Evolutionary conservation across 92 coral and sea anemone species (phyloP), one percentile per base, ranked within the genome.

Genomic region (Porites lobata): DNA sequence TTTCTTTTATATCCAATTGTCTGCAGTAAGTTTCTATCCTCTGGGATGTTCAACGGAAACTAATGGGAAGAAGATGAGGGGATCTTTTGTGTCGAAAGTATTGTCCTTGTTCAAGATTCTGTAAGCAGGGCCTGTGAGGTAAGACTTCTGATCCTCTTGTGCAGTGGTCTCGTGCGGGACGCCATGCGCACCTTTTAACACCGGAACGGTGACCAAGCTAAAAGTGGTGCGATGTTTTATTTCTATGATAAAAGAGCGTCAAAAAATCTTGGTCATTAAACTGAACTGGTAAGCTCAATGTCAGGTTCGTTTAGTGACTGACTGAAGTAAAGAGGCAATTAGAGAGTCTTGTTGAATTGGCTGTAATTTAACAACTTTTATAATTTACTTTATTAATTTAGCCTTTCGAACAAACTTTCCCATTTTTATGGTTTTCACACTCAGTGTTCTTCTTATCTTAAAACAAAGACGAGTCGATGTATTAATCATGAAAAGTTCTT

Each of bases 121-220:
- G 67, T 93, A 71, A 5, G 98, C 94, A 15, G 90, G 94, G 53
- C 96, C 98, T 2, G 98, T 95, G 17, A 95, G 88, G 78, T 91
- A 95, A 29, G 93, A 82, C 72, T 86, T 78, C 6, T 92, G 92
- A 69, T 89, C 84, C 75, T 95, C 98, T 82, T 53, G 72, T 13
- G 96, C 96, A 11, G 98, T 95, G 12, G 94, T 95, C 80, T 95
- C 96, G 89, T 88, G 93, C 5, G 96, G 94, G 20, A 92, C 92
- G 15, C 96, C 98, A 13, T 76, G n/a, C 17, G 69, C 85, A 86
- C 81, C 79, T 67, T 70, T 85, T 79, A 93, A 12, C 1, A 95
- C 73, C 14, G 96, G 98, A 12, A 90, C 93, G 7, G 50, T 72
- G 19, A 83, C 54, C 21, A 83, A 58, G 52, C 50, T n/a, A 9